A percentile compares a stretch with the other conserved stretches of the same genome.
These are phyloP conservation scores for Spea bombifrons DNA, from an alignment of 2,113 vertebrate species.

Conservation along the genomic window DNA sequence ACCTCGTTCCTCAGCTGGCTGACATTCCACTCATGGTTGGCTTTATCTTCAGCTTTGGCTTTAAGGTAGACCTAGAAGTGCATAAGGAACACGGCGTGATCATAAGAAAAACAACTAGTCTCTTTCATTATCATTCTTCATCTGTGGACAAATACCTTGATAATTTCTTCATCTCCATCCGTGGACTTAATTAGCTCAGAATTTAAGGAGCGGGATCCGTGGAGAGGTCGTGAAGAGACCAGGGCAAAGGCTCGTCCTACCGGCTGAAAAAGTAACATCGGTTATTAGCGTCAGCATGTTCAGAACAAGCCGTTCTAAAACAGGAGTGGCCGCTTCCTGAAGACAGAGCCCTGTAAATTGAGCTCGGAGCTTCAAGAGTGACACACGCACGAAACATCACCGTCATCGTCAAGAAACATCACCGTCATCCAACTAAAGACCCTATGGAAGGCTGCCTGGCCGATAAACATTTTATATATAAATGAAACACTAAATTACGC, in stretches of 20 bases:
- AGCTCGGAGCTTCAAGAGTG: not conserved
- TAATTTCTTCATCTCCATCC: constrained; percentile 84
- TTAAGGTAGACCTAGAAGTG: constrained; percentile 69
- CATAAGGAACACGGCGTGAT: not conserved
- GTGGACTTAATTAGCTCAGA: constrained; percentile 77
- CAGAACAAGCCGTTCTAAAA: too few relatives aligned
- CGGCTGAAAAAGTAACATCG: constrained; percentile 61
- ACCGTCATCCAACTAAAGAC: too few relatives aligned
- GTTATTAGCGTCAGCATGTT: not conserved
- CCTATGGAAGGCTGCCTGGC: too few relatives aligned
- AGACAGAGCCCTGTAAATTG: too few relatives aligned
- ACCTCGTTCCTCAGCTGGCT: constrained; percentile 81
- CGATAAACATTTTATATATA: too few relatives aligned
- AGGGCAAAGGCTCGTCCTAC: constrained; percentile 78
- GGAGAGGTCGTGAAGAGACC: constrained; percentile 67
- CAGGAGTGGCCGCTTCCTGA: too few relatives aligned
- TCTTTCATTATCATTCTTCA: not conserved
- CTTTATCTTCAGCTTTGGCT: constrained; percentile 58
- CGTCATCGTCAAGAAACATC: too few relatives aligned
- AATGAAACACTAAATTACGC: too few relatives aligned
- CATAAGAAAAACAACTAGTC: not conserved
- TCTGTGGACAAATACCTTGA: constrained; percentile 70
- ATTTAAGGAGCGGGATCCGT: constrained; percentile 61
- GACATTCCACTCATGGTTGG: constrained; percentile 71
- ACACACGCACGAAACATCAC: not conserved